Percentiles rank a stretch among this genome's conserved stretches.
These are phyloP conservation scores for Varanus salvator DNA, from an alignment of 2,113 vertebrate species.

Conservation along the genomic window DNA sequence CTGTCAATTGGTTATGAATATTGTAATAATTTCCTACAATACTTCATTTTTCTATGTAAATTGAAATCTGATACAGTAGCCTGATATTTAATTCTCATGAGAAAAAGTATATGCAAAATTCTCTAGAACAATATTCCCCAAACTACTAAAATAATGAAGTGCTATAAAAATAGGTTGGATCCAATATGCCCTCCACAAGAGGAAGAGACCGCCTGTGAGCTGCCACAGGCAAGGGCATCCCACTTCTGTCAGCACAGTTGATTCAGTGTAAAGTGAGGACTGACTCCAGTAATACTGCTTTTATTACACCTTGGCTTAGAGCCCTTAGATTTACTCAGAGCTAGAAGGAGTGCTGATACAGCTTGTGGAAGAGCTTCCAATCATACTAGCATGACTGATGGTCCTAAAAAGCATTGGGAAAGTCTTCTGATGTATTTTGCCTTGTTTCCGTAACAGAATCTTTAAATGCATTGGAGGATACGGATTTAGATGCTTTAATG, in stretches of 20 bases:
- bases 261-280: too few relatives aligned
- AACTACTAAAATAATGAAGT: not conserved
- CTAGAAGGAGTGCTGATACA: not conserved
- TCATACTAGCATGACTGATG: not conserved
- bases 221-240: too few relatives aligned
- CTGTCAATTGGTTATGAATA: not conserved
- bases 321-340: not conserved
- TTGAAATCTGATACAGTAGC: not conserved
- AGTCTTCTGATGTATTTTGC: not conserved
- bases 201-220: too few relatives aligned
- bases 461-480: constrained; percentile 89
- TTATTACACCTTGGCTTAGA: not conserved
- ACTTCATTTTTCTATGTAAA: constrained; percentile 7
- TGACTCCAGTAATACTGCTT: too few relatives aligned
- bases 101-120: not conserved
- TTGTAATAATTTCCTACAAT: not conserved
- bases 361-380: not conserved
- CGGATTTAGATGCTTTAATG: constrained; percentile 94
- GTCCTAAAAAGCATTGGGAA: not conserved
- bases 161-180: not conserved
- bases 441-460: constrained; percentile 80
- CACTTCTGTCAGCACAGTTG: too few relatives aligned
- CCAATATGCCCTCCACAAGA: too few relatives aligned
- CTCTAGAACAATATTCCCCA: not conserved
- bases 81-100: not conserved